These are phyloP conservation scores for Balanococcus diminutus DNA, from an alignment of 2,888 invertebrate species.

Conservation along the genomic window DNA sequence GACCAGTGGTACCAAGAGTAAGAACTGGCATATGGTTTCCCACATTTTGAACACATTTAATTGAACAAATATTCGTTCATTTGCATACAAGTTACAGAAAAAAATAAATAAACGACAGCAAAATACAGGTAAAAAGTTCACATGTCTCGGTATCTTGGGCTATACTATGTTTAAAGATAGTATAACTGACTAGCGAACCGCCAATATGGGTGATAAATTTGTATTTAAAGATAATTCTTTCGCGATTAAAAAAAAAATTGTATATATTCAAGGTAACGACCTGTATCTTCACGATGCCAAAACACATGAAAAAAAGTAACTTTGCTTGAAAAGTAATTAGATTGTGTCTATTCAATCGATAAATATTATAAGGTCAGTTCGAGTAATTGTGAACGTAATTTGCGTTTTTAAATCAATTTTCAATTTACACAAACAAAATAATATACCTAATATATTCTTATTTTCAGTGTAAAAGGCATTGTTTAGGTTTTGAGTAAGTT, in stretches of 20 bases:
- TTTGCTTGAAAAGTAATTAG: too few relatives aligned
- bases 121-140: background rate
- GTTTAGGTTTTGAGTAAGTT: too few relatives aligned
- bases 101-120: too few relatives aligned
- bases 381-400: too few relatives aligned
- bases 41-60: background rate
- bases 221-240: background rate
- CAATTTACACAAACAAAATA: too few relatives aligned
- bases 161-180: background rate
- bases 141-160: background rate
- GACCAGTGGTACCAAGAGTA: background rate
- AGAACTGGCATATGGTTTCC: slow-evolving; percentile 5
- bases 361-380: too few relatives aligned
- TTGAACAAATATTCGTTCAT: background rate
- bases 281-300: background rate
- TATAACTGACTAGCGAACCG: background rate
- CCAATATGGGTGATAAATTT: background rate
- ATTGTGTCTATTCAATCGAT: too few relatives aligned
- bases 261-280: background rate
- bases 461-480: too few relatives aligned
- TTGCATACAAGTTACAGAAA: background rate
- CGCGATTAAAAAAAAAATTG: background rate
- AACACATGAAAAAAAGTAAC: background rate
- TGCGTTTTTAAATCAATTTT: too few relatives aligned
- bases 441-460: too few relatives aligned